Evolutionary conservation across 2,797 vertebrate genomes (phyloP).

Genomic region (Falco naumanni): DNA sequence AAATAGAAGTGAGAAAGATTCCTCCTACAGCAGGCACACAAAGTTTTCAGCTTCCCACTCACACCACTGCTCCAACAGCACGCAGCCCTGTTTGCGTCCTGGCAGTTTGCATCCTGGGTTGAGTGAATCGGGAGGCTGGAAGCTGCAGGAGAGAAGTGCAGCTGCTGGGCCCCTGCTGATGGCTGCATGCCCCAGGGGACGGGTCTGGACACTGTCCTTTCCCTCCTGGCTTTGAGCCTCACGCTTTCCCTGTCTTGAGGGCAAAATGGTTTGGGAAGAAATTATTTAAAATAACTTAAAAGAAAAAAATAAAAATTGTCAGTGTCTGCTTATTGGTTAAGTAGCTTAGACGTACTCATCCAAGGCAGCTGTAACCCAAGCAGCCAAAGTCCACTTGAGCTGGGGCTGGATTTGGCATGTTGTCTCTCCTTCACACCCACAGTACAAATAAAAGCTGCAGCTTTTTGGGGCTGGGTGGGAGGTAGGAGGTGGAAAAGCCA

Average conservation of each 20-base stretch:
- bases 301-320: not conserved
- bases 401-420: not conserved
- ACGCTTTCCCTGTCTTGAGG: not conserved
- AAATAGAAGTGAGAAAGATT: slow-evolving; percentile 70
- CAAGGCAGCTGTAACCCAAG: not conserved
- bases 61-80: slow-evolving; percentile 35
- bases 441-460: slow-evolving; percentile 22
- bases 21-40: slow-evolving; percentile 63
- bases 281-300: not conserved
- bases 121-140: not conserved
- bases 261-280: not conserved
- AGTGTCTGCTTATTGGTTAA: not conserved
- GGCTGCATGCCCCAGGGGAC: not conserved
- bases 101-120: not conserved
- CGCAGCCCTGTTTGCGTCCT: not conserved
- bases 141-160: not conserved
- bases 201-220: not conserved
- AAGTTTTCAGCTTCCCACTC: slow-evolving; percentile 68
- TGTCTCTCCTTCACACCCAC: slow-evolving; percentile 24
- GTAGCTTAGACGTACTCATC: not conserved
- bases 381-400: slow-evolving; percentile 2
- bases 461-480: not conserved
- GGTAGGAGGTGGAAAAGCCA: slow-evolving; percentile 23
- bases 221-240: not conserved
- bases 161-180: not conserved